These are phyloP conservation scores for Limnodromus scolopaceus DNA, from an alignment of 2,797 vertebrate species.

Conservation along the genomic window DNA sequence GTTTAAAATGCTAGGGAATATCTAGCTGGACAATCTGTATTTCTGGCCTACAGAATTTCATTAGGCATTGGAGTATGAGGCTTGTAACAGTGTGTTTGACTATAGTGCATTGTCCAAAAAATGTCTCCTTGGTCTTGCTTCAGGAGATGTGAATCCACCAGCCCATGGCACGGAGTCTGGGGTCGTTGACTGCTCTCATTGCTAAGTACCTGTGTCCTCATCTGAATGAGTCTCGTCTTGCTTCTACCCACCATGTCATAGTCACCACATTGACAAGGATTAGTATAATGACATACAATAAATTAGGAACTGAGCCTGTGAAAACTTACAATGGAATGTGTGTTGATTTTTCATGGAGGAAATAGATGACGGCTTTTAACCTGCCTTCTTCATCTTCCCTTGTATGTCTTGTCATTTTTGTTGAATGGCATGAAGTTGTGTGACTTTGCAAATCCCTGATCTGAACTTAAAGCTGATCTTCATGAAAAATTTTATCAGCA, in stretches of 20 bases:
- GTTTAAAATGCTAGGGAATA: not conserved
- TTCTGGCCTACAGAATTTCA: not conserved
- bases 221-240: not conserved
- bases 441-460: not conserved
- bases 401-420: not conserved
- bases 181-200: not conserved
- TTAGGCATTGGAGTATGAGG: not conserved
- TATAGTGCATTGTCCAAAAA: rapidly evolving
- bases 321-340: not conserved
- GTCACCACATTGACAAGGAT: not conserved
- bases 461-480: not conserved
- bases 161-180: not conserved
- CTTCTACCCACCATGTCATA: rapidly evolving
- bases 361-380: not conserved
- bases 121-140: not conserved
- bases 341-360: not conserved
- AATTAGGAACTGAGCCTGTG: not conserved
- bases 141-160: not conserved
- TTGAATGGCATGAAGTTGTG: not conserved
- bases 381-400: not conserved
- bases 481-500: not conserved
- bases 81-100: not conserved
- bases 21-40: not conserved
- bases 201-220: not conserved
- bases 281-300: not conserved